Base-by-base conservation (phyloP, 2,797 vertebrate genomes). In the Melopsittacus undulatus region DNA sequence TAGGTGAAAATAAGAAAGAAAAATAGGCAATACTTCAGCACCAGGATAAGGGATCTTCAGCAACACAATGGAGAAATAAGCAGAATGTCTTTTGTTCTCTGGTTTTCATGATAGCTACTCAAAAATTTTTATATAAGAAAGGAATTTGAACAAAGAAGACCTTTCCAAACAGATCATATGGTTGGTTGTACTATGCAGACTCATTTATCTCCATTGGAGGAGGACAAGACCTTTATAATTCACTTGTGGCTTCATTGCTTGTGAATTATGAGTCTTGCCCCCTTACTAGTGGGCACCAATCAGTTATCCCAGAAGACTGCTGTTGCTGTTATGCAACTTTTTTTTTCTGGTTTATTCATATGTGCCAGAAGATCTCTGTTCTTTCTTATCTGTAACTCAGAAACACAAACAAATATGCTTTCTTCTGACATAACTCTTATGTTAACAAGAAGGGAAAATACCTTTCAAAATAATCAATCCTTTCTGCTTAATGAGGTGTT, bases 191-290 rank as follows among this genome's bases (percentile, higher is more conserved):
- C 52, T 87, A 90, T 74, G 54, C 0, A 2, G 59, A 61, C 56
- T 94, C 63, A 93, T 96, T 94, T 94, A 63, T 96, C 95, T 96
- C 88, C 48, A 77, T 54, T 82, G 77, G 45, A 94, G 63, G 54
- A 82, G 73, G 90, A 89, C 9, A 48, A 94, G 77, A 79, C 88
- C 88, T 93, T 94, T 95, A 70, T 95, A 95, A 95, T 93, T 95
- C 86, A 82, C 74, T 94, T 93, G 90, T 89, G 92, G 67, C 83
- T 95, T 84, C 90, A 90, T 68, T 92, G 92, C 63, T 79, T 79
- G 81, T 95, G 94, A 97, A 84, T 95, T 94, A 92, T 83, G 63
- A 75, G 38, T 17, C 48, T 95, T 59, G 52, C 64, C 49, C 85
- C 34, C 42, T 87, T 90, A 45, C 59, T 72, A 54, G n/a, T 76